Percentiles rank a stretch among this genome's conserved stretches.
Conservation (phyloP, 2,888 invertebrate genomes). For the Apocheima hispidaria region DNA sequence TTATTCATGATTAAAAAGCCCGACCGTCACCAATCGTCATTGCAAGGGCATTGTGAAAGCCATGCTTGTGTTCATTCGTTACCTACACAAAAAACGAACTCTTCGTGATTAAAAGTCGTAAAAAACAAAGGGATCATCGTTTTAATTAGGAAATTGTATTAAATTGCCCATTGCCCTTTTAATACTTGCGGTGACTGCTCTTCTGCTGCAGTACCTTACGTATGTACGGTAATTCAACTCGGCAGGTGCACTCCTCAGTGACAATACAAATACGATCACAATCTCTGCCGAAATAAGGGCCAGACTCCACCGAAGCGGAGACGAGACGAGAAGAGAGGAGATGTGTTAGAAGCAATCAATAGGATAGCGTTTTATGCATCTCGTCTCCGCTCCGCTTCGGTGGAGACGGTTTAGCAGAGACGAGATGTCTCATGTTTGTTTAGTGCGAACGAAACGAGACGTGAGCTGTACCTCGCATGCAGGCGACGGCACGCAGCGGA, state of each 20-base stretch:
- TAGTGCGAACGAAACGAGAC: no score
- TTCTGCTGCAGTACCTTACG: background rate
- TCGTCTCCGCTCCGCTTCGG: no score
- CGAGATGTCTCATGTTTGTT: no score
- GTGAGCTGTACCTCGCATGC: no score
- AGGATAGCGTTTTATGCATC: no score
- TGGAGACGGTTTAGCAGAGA: no score
- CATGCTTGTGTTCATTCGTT: slow-evolving; percentile 24
- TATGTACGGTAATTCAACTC: slow-evolving; percentile 2
- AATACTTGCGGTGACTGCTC: background rate
- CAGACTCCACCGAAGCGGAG: no score
- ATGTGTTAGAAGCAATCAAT: no score
- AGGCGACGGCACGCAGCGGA: no score
- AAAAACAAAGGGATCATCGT: slow-evolving; percentile 39
- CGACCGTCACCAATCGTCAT: slow-evolving; percentile 4
- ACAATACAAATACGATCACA: no score
- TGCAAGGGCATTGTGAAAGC: slow-evolving; percentile 8
- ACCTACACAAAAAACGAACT: slow-evolving; percentile 17
- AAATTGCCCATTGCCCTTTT: slow-evolving; percentile 52
- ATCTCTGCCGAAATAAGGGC: no score
- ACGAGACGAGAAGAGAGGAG: no score
- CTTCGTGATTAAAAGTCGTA: slow-evolving; percentile 38
- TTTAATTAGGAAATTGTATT: slow-evolving; percentile 56
- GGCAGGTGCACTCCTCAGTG: background rate
- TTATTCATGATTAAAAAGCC: background rate